Conservation (phyloP, 2,797 vertebrate genomes). For the Xiphophorus birchmanni region DNA sequence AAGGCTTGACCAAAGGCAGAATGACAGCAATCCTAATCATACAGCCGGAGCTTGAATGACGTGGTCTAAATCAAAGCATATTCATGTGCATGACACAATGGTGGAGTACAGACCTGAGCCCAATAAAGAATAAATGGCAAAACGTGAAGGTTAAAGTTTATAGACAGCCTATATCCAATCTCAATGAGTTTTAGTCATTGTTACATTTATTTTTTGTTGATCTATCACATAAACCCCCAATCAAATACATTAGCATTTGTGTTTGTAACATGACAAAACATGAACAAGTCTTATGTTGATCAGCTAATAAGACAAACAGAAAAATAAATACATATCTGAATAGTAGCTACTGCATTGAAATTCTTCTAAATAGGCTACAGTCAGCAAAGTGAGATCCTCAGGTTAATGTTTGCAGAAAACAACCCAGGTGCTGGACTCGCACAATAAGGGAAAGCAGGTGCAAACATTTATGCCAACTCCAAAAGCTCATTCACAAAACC, state of each 20-base stretch:
- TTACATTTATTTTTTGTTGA: neutral
- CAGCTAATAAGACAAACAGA: neutral
- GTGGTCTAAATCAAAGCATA: neutral
- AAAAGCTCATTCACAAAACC: constrained; percentile 24
- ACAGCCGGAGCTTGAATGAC: neutral
- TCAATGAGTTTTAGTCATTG: neutral
- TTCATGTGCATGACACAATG: too few relatives aligned
- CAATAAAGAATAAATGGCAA: neutral
- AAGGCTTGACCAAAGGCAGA: neutral
- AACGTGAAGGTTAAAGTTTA: neutral
- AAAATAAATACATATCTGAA: neutral
- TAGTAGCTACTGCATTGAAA: neutral
- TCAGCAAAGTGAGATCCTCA: neutral
- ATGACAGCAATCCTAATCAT: neutral
- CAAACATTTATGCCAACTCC: constrained; percentile 44
- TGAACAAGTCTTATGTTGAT: neutral
- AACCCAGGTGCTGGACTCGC: constrained; percentile 35
- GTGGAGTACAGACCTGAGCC: neutral
- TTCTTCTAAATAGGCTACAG: neutral
- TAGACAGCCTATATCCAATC: neutral
- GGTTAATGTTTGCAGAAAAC: constrained; percentile 19
- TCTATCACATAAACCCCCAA: neutral
- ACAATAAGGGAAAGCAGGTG: constrained; percentile 48
- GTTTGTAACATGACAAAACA: neutral
- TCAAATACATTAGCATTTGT: neutral